phyloP scores from a whole-genome alignment of 2,113 vertebrate genomes.

The Rousettus leschenaultii region DNA sequence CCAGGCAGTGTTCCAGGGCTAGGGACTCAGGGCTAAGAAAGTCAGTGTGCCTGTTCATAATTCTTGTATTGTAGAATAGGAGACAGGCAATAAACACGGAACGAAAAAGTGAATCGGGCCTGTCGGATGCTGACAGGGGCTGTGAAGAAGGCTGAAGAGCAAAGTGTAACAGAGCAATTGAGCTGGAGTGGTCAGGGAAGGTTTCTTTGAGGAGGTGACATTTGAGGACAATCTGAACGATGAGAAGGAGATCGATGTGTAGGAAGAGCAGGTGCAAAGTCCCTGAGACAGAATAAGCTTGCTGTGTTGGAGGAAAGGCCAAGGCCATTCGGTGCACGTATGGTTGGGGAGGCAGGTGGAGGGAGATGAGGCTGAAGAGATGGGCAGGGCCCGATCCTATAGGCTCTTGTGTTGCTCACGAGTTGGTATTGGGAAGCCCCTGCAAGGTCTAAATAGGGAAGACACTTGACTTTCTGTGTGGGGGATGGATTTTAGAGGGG shows the following conservation, averaged over 20 bases:
- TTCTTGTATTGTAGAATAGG: neutral
- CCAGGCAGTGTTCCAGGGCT: neutral
- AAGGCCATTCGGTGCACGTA: neutral
- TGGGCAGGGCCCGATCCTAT: neutral
- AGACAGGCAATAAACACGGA: neutral
- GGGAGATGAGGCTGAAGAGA: neutral
- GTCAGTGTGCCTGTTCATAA: neutral
- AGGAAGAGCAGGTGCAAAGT: neutral
- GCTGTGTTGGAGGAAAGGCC: neutral
- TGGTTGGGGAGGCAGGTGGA: neutral
- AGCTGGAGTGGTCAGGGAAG: neutral
- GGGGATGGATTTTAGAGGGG: neutral
- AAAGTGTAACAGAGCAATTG: neutral
- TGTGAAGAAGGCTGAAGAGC: neutral
- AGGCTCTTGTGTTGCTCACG: neutral
- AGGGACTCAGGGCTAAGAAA: neutral
- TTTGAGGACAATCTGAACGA: neutral
- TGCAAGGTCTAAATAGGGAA: neutral
- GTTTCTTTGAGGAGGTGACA: neutral
- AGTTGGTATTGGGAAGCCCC: neutral
- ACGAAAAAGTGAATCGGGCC: neutral
- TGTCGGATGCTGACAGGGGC: neutral
- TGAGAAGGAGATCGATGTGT: neutral
- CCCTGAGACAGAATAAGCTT: neutral
- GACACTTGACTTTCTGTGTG: neutral